A percentile compares a stretch with the other conserved stretches of the same genome.
Evolutionary conservation across 2,797 vertebrate species (phyloP).

Genomic region (Protosalanx chinensis): DNA sequence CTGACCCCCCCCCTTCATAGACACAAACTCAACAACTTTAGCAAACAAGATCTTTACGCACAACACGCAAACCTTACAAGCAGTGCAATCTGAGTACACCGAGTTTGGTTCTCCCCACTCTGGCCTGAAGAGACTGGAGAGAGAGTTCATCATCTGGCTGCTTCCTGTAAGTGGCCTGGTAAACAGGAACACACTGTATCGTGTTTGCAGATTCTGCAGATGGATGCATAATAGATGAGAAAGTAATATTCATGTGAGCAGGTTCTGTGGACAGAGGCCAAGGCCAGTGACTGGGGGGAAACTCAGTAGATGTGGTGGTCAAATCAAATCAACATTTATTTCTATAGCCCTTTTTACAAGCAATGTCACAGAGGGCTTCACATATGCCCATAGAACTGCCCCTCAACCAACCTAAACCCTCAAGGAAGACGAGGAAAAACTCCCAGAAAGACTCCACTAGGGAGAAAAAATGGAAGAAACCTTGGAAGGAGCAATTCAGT

Average conservation of each 20-base stretch:
- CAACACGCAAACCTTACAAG: neutral
- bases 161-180: slow-evolving; percentile 56
- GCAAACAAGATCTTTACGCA: neutral
- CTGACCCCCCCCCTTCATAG: too few relatives aligned
- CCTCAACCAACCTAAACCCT: too few relatives aligned
- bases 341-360: too few relatives aligned
- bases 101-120: neutral
- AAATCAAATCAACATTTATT: too few relatives aligned
- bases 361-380: too few relatives aligned
- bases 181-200: slow-evolving; percentile 60
- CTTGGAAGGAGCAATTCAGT: too few relatives aligned
- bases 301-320: neutral
- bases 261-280: slow-evolving; percentile 23
- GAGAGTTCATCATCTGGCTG: slow-evolving; percentile 29
- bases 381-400: too few relatives aligned
- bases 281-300: slow-evolving; percentile 1
- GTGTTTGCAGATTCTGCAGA: slow-evolving; percentile 50
- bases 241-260: slow-evolving; percentile 39
- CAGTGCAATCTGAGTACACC: neutral
- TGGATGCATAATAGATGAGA: slow-evolving; percentile 74
- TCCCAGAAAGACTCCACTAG: too few relatives aligned
- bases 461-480: too few relatives aligned
- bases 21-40: neutral
- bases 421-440: too few relatives aligned
- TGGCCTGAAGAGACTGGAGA: neutral